A percentile compares a stretch with the other conserved stretches of the same genome.
phyloP scores from a whole-genome alignment of 2,113 vertebrate species.

The Tonatia bakeri region DNA sequence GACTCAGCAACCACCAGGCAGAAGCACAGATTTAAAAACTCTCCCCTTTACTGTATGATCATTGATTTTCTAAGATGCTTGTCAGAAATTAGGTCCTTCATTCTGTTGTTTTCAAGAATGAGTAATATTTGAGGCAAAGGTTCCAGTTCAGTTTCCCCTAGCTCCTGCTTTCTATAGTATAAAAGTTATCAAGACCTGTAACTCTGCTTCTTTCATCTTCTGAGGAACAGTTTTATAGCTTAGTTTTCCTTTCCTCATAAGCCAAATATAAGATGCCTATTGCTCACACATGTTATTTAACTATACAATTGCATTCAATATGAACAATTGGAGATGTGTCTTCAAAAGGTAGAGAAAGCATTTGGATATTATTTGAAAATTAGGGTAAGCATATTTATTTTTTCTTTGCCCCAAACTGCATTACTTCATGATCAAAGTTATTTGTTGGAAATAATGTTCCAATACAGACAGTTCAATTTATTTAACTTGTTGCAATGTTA shows the following conservation, averaged over 20 bases:
- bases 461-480: conserved; percentile 8
- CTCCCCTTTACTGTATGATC: neutral
- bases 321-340: neutral
- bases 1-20: neutral
- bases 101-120: neutral
- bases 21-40: neutral
- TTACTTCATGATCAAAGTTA: conserved; percentile 10
- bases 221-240: neutral
- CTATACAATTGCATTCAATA: neutral
- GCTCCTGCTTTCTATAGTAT: neutral
- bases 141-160: neutral
- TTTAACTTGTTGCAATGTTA: conserved; percentile 10
- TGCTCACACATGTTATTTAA: neutral
- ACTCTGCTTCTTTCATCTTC: neutral
- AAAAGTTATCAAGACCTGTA: neutral
- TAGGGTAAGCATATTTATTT: conserved; percentile 5
- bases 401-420: neutral
- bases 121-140: neutral
- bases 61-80: neutral
- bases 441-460: conserved; percentile 17
- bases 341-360: conserved; percentile 20
- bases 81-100: neutral
- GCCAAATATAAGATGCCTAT: neutral
- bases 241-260: neutral
- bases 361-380: conserved; percentile 33